Evolutionary conservation across 2,888 invertebrate genomes (phyloP), one percentile per base, ranked within the genome.

Genomic region (Hedya salicella): DNA sequence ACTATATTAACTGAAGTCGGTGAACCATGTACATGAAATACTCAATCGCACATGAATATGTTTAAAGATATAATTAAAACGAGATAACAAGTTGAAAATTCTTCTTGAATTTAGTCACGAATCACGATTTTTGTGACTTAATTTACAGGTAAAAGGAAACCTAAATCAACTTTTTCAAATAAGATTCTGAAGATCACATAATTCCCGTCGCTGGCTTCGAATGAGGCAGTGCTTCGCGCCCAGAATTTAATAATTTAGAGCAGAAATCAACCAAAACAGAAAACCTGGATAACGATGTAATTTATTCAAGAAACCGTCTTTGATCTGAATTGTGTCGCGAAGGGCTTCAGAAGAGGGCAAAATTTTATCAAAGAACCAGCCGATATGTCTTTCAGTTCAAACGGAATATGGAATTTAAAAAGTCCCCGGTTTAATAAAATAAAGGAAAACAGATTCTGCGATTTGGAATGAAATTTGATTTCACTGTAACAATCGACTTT

Each of bases 241-340:
- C 32, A 16, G 57, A 59, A 52, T 64, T 64, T 50, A 50, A 57
- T 65, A 59, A 52, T 59, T 64, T 65, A 46, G 25, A 36, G n/a
- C 36, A 52, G 59, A 65, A 60, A 60, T 65, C 59, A 59, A 59
- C 39, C 59, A 53, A 60, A 65, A 65, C 52, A 60, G 59, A 60
- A 60, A 60, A 65, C 52, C 52, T 60, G 59, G 59, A 60, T 65
- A 60, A 65, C 53, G 65, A 65, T 21, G 59, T 65, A 65, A 65
- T 65, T 65, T 60, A 60, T 65, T 65, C 59, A 65, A 65, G 65
- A 36, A 60, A 65, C 46, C n/a, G 39, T 48, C 65, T 65, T 65
- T 65, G 59, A 65, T 65, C 59, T 48, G 59, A 60, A 59, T 25
- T 49, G 57, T 52, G 52, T 48, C 39, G 16, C 44, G 50, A 63